A percentile compares a stretch with the other conserved stretches of the same genome.
Conservation (phyloP, 2,888 invertebrate species). For the Polydrusus pterygomalis region DNA sequence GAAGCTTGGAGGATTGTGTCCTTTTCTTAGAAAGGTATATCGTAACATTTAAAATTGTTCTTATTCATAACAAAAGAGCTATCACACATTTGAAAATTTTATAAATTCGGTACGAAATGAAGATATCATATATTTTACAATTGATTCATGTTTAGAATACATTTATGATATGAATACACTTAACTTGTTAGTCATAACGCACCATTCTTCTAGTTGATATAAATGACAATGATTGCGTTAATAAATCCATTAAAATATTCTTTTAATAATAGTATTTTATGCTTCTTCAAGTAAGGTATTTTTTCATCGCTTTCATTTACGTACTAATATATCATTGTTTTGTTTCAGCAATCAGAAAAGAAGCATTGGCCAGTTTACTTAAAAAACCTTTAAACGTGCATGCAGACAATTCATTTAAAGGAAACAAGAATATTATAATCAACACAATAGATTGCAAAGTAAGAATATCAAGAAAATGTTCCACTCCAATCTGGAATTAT, state of each 20-base stretch:
- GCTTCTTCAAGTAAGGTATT: no score
- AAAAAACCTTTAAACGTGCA: not conserved
- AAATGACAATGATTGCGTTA: no score
- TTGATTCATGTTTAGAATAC: no score
- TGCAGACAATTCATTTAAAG: not conserved
- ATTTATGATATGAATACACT: no score
- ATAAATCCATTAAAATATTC: no score
- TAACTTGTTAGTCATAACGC: no score
- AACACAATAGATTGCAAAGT: not conserved
- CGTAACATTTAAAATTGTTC: no score
- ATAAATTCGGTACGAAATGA: not conserved
- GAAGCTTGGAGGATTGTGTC: no score
- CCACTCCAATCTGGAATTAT: not conserved
- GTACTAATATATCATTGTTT: not conserved
- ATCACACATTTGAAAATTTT: not conserved
- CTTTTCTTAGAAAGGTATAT: no score
- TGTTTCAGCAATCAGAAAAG: not conserved
- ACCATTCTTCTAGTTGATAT: no score
- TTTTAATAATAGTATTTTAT: no score
- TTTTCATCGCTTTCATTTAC: no score
- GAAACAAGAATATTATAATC: not conserved
- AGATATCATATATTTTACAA: not conserved
- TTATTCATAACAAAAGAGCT: not conserved
- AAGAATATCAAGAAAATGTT: not conserved
- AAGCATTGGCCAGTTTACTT: not conserved